Evolutionary conservation across 1,140 invertebrate genomes (phyloP).

Genomic region (Atta colombica): DNA sequence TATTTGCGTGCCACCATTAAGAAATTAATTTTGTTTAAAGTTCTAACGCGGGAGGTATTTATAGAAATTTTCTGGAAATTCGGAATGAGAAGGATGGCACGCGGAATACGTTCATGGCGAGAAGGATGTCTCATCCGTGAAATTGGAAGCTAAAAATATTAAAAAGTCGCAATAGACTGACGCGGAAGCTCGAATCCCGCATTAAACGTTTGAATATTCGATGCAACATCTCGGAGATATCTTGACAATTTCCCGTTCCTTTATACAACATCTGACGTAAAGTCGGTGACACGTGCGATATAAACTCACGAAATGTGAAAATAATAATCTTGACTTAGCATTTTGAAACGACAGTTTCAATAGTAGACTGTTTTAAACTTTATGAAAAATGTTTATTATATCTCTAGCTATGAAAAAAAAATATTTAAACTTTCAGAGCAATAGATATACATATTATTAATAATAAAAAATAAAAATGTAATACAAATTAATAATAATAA

Average conservation of each 20-base stretch:
- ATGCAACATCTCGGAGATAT: constrained; percentile 64
- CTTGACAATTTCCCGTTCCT: constrained; percentile 47
- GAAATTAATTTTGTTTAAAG: constrained; percentile 44
- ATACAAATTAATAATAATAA: not conserved
- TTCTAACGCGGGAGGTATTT: constrained; percentile 33
- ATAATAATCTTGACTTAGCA: constrained; percentile 38
- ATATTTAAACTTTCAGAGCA: not conserved
- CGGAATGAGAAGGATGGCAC: constrained; percentile 1
- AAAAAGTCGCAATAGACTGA: constrained; percentile 33
- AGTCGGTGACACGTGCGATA: constrained; percentile 42
- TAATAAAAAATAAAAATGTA: not conserved
- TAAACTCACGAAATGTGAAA: constrained; percentile 38
- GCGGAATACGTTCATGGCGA: not conserved
- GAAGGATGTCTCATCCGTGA: not conserved
- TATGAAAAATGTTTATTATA: constrained; percentile 48
- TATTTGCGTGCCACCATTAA: constrained; percentile 39
- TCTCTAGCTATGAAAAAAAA: not conserved
- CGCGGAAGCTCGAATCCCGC: constrained; percentile 40
- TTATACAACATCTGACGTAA: constrained; percentile 27
- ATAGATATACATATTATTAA: not conserved
- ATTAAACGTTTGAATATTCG: constrained; percentile 68
- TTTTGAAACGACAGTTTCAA: constrained; percentile 17
- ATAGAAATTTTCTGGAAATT: constrained; percentile 48
- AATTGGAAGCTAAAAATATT: constrained; percentile 38
- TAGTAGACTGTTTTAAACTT: not conserved